Evolutionary conservation across 2,888 invertebrate species (phyloP), one percentile per base, ranked within the genome.

Genomic region (Leptinotarsa rubiginosa): DNA sequence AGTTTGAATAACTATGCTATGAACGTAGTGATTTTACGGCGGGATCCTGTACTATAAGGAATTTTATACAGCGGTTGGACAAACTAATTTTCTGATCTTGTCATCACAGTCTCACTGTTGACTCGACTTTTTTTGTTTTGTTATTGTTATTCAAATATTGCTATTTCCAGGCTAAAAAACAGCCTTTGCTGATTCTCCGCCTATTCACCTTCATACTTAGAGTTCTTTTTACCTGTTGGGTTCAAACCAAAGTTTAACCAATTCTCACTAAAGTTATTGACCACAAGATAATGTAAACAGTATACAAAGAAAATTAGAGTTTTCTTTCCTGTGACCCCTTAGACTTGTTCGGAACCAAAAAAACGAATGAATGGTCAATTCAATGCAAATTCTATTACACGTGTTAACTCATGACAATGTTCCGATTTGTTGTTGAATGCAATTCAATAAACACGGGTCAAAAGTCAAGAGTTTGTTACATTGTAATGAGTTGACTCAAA

Each of bases 391-490:
- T 56, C 22, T 3, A 12, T 13, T 10, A 56, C 56, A 56, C 56
- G 56, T 56, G 56, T 56, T 20, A 22, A 22, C 22, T 15, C 10
- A 22, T 56, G 54, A 13, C 13, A n/a, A 56, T 56, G 1, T 20
- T 56, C 13, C 56, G 56, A 56, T 56, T 56, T 56, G 56, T 56
- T 13, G 20, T 56, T n/a, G 52, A 52, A 56, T 56, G 15, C 3
- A 56, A 22, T 15, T 20, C 56, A 56, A 56, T 22, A 12, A 13
- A 3, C 22, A 56, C 22, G 20, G 56, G 18, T 56, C 22, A 56
- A 25, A 20, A 20, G 22, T 22, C 56, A 16, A 13, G 15, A 56
- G 5, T 56, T 56, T 56, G 22, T 56, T 13, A 13, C 56, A 56
- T 22, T 56, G 56, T 56, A 56, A 22, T 13, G 4, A 3, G 15